Evolutionary conservation across 1,140 invertebrate species (phyloP).

Genomic region (Belonocnema kinseyi): DNA sequence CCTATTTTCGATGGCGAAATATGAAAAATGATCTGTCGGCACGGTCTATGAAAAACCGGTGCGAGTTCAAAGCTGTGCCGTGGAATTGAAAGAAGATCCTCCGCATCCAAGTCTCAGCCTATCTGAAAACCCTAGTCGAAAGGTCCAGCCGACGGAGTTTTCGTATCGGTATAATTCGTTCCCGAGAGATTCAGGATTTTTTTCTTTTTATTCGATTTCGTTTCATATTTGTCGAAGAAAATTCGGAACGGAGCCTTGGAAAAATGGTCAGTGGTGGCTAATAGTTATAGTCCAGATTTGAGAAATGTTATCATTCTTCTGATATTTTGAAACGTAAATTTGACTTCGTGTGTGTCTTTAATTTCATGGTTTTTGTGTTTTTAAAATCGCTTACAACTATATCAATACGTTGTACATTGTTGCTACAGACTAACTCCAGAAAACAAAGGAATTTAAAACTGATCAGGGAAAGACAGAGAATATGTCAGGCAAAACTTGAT

Average conservation of each 20-base stretch:
- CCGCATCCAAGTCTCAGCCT: constrained; percentile 41
- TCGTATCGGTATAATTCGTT: constrained; percentile 12
- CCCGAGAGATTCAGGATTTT: background rate
- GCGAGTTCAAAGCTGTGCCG: constrained; percentile 62
- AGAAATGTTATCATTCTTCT: too few relatives aligned
- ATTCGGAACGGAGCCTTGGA: background rate
- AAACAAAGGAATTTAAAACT: too few relatives aligned
- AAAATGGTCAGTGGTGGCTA: too few relatives aligned
- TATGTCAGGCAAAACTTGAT: too few relatives aligned
- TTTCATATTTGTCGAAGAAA: background rate
- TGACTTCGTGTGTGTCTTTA: too few relatives aligned
- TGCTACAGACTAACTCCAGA: too few relatives aligned
- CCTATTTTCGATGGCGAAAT: constrained; percentile 59
- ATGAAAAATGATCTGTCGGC: constrained; percentile 74
- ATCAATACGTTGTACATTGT: too few relatives aligned
- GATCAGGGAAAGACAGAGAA: too few relatives aligned
- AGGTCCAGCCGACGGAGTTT: background rate
- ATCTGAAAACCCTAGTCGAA: background rate
- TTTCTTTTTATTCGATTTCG: background rate
- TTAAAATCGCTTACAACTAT: too few relatives aligned
- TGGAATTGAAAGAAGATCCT: constrained; percentile 65
- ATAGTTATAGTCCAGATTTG: too few relatives aligned
- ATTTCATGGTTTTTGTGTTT: too few relatives aligned
- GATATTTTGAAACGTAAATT: too few relatives aligned
- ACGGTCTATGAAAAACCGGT: constrained; percentile 38